These are phyloP conservation scores for Pasiphila rectangulata DNA, from an alignment of 2,888 invertebrate genomes.

Conservation along the genomic window DNA sequence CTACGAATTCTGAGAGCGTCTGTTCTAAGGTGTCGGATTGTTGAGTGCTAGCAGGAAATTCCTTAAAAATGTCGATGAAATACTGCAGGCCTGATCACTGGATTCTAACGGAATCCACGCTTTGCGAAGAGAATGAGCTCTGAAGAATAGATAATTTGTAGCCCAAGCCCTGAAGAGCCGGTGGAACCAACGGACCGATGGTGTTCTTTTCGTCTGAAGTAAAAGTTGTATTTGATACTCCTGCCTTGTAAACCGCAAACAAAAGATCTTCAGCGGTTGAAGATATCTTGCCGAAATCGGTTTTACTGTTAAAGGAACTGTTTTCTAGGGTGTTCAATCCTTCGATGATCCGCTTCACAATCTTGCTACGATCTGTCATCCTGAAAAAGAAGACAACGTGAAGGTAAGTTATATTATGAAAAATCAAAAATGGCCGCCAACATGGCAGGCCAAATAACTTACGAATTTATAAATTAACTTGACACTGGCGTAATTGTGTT, in stretches of 20 bases:
- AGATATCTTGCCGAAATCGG: constrained; percentile 2
- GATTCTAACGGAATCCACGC: constrained; percentile 8
- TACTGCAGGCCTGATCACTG: constrained; percentile 12
- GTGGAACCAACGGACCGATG: constrained; percentile 9
- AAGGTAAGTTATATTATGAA: no score
- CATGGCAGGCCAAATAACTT: no score
- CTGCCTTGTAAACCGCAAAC: constrained; percentile 8
- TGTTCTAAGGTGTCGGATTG: not conserved
- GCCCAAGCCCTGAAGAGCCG: constrained; percentile 7
- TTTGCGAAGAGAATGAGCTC: constrained; percentile 4
- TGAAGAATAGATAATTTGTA: constrained; percentile 4
- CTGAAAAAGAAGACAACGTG: not conserved
- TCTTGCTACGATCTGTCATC: constrained; percentile 2
- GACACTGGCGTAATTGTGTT: no score
- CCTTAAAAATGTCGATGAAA: constrained; percentile 7
- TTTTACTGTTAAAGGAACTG: not conserved
- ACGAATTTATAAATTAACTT: no score
- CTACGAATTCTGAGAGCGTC: constrained; percentile 6
- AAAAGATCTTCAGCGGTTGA: constrained; percentile 11
- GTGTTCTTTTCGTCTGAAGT: not conserved
- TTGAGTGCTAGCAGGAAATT: not conserved
- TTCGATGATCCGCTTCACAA: not conserved
- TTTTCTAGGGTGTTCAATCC: not conserved
- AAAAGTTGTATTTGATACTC: constrained; percentile 2
- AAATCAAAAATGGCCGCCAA: no score